Evolutionary conservation across 2,113 vertebrate genomes (phyloP), one percentile per base, ranked within the genome.

Genomic region (Choloepus hoffmanni): DNA sequence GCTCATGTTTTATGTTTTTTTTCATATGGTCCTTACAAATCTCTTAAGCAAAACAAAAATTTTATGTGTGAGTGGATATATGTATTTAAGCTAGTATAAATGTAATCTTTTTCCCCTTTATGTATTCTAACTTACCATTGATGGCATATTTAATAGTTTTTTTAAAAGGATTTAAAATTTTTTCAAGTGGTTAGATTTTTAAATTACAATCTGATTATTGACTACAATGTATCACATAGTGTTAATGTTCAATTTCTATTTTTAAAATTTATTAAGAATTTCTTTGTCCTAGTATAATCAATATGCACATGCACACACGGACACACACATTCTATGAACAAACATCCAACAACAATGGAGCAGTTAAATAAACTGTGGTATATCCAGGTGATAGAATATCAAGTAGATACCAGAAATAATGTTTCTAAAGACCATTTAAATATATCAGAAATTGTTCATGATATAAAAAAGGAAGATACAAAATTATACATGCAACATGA

Each of bases 241-340:
- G 40, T 63, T 83, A 19, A 70, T 53, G 36, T 83, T 95, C 18
- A 21, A 84, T 93, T 91, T 93, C 45, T 84, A 63, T 7, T 55
- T 96, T 89, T 85, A 68, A 26, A 85, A 89, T 48, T 78, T 82
- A 82, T 45, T 58, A 7, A 67, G 23, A 68, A 60, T n/a, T 62
- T 85, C 58, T 81, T 63, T 36, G 50, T 55, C 26, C 78, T 89
- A 62, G 5, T 88, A 58, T 30, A 76, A 6, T 62, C 16, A 2
- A 85, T 26, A 43, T 19, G 84, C 15, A 24, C 12, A 76, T 36
- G n/a, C 40, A 23, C 3, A 85, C 33, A 43, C 26, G 84, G 7
- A 24, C 18, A 76, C 19, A 70, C 40, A 72, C 18, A 77, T n/a
- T 19, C 23, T 13, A 55, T 26, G 33, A 83, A 96, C 50, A 48